Evolutionary conservation across 2,797 vertebrate species (phyloP), one percentile per base, ranked within the genome.

Genomic region (Hafferia zeledoni): DNA sequence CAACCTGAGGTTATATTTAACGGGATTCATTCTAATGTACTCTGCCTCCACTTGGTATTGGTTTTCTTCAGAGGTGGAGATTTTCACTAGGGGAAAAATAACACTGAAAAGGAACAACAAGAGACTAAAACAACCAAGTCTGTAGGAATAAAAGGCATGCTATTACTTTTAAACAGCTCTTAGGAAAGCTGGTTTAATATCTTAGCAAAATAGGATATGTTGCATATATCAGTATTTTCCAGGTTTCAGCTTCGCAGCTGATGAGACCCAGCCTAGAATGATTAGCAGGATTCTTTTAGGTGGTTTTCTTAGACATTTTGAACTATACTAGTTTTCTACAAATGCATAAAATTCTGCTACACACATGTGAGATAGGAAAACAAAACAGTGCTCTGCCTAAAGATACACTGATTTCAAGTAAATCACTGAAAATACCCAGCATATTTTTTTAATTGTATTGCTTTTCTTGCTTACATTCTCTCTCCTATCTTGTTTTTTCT

Each of bases 1-100:
- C 84, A 92, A 94, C 89, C 87, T 67, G 79, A 75, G 95, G 89
- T 92, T 81, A 86, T 76, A 78, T 91, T 91, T 92, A 91, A 89
- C 1, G 0, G 92, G 50, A 92, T 75, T 75, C 33, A 30, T 89
- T 60, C 41, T 50, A 81, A 81, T 59, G 39, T 22, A 69, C 37
- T 92, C 50, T 81, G 75, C 46, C 78, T 89, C 25, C 9, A 64
- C 22, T 71, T 72, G 35, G 30, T 39, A 77, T 85, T 78, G 65
- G 43, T 57, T 91, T 93, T 78, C 56, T 47, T 24, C 9, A n/a
- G 50, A 70, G 9, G 3, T 35, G 39, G 41, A 89, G 49, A 20
- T 68, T 68, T 87, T 63, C 44, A 76, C 41, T 47, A 24, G 27
- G 43, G 24, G 16, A 83, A 89, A 87, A 89, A 61, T 6, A 87